Evolutionary conservation across 2,113 vertebrate genomes (phyloP).

Genomic region (Oreochromis spilurus): DNA sequence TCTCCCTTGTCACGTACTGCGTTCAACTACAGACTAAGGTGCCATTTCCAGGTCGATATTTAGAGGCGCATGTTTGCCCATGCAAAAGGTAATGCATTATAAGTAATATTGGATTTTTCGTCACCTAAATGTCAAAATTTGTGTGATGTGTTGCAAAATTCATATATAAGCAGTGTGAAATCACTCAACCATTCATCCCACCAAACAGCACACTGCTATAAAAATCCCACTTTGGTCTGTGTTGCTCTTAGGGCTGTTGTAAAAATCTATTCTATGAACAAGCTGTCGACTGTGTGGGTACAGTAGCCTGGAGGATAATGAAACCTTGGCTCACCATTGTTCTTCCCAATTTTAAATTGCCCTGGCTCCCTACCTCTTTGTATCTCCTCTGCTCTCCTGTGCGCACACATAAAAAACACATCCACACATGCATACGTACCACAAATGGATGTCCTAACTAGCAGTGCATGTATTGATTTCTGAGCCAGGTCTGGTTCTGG

Average conservation of each 20-base stretch:
- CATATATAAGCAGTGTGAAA: background rate
- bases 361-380: background rate
- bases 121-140: background rate
- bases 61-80: background rate
- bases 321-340: slow-evolving; percentile 19
- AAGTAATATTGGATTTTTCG: background rate
- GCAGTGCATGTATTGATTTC: slow-evolving; percentile 26
- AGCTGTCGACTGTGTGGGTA: slow-evolving; percentile 29
- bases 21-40: background rate
- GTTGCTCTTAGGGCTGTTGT: slow-evolving; percentile 21
- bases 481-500: slow-evolving; percentile 13
- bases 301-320: slow-evolving; percentile 40
- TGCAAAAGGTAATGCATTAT: background rate
- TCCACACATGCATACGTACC: background rate
- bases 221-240: background rate
- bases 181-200: background rate
- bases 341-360: slow-evolving; percentile 24
- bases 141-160: background rate
- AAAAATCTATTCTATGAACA: slow-evolving; percentile 30
- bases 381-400: background rate
- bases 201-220: background rate
- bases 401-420: background rate
- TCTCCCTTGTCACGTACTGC: background rate
- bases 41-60: background rate
- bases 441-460: slow-evolving; percentile 7